A percentile compares a stretch with the other conserved stretches of the same genome.
These are phyloP conservation scores for Agapetus fuscipes DNA, from an alignment of 2,888 invertebrate species.

Conservation along the genomic window DNA sequence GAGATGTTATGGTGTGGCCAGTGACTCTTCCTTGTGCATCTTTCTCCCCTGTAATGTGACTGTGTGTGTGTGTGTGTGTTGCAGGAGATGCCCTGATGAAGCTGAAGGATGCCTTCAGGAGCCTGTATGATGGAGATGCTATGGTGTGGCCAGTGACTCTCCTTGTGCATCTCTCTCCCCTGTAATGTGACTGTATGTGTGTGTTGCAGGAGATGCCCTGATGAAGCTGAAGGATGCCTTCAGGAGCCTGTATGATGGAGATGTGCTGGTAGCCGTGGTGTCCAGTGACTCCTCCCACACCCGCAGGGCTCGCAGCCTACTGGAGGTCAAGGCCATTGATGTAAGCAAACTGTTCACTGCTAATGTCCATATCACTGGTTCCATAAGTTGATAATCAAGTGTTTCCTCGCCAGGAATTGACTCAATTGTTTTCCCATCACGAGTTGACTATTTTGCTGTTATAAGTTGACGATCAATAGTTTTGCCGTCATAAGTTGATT, in stretches of 20 bases:
- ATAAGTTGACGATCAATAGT: neutral
- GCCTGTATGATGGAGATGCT: constrained; percentile 48
- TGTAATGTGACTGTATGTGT: no score
- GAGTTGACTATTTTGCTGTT: neutral
- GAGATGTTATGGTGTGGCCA: no score
- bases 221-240: constrained; percentile 45
- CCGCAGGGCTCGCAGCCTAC: constrained; percentile 35
- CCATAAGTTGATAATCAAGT: no score
- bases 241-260: constrained; percentile 45
- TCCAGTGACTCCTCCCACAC: constrained; percentile 58
- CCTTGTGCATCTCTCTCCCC: no score
- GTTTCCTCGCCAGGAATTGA: neutral
- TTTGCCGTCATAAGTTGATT: no score
- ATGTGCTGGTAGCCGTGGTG: constrained; percentile 53
- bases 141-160: constrained; percentile 56
- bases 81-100: constrained; percentile 39
- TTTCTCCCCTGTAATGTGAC: no score
- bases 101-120: constrained; percentile 44
- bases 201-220: constrained; percentile 34
- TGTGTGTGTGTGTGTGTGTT: no score
- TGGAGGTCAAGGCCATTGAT: constrained; percentile 17
- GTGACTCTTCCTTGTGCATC: no score
- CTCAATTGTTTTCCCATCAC: constrained; percentile 1
- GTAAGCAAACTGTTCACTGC: no score
- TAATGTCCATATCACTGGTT: no score